A percentile compares a stretch with the other conserved stretches of the same genome.
Evolutionary conservation across 2,888 invertebrate genomes (phyloP).

Genomic region (Agriopis marginaria): DNA sequence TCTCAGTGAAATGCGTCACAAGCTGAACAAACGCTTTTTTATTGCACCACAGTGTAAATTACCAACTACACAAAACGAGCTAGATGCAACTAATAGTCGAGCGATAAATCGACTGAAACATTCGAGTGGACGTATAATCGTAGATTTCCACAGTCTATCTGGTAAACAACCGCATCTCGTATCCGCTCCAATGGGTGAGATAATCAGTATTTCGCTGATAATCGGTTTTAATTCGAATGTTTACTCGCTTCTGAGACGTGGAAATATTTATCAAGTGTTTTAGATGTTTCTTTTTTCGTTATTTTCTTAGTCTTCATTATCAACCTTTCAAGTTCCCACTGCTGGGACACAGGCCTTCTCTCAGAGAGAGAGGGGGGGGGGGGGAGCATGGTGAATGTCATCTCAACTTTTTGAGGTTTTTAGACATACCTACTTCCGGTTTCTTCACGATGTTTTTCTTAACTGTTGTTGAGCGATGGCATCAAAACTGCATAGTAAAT

Average conservation of each 20-base stretch:
- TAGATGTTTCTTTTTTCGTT: background rate
- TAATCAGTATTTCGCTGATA: background rate
- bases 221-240: constrained; percentile 23
- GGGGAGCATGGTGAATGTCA: no score
- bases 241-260: constrained; percentile 11
- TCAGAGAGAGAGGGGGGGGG: no score
- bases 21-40: background rate
- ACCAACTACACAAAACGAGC: constrained; percentile 4
- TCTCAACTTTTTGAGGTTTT: no score
- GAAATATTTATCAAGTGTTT: constrained; percentile 16
- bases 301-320: background rate
- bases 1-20: background rate
- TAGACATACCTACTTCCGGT: no score
- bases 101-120: constrained; percentile 43
- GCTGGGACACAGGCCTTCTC: no score
- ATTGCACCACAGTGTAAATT: constrained; percentile 1
- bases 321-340: background rate
- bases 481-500: no score
- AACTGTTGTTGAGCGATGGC: no score
- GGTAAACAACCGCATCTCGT: constrained; percentile 8
- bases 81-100: constrained; percentile 15
- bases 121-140: constrained; percentile 19
- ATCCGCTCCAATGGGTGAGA: constrained; percentile 20
- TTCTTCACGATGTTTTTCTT: no score
- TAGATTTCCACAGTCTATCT: constrained; percentile 16